These are phyloP conservation scores for Wiebesia pumilae DNA, from an alignment of 1,140 invertebrate species.

Conservation along the genomic window DNA sequence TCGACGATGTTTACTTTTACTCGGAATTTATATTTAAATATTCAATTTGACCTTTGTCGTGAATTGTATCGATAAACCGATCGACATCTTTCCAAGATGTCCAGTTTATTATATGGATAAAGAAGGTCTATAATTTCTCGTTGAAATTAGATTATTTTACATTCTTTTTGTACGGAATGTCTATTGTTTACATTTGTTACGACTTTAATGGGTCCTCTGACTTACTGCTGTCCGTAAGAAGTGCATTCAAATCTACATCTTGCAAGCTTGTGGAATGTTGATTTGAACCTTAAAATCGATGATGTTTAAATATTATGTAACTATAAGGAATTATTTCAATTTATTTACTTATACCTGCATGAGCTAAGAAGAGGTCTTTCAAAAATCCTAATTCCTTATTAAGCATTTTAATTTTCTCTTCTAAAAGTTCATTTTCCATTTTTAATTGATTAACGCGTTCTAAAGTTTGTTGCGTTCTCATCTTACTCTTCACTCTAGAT, in stretches of 20 bases:
- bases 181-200: conserved; percentile 19
- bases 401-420: conserved; percentile 90
- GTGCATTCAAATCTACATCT: conserved; percentile 69
- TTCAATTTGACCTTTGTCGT: background rate
- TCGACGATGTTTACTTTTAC: background rate
- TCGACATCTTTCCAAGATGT: conserved; percentile 68
- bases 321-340: conserved; percentile 1
- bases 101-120: conserved; percentile 51
- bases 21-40: background rate
- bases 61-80: background rate
- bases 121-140: conserved; percentile 45
- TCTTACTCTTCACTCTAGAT: conserved; percentile 90
- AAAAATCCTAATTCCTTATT: conserved; percentile 90
- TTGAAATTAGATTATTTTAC: conserved; percentile 37
- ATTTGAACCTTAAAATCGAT: conserved; percentile 64
- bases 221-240: conserved; percentile 66
- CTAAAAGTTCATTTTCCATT: conserved; percentile 88
- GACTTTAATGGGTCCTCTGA: conserved; percentile 44
- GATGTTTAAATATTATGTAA: conserved; percentile 1
- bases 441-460: conserved; percentile 85
- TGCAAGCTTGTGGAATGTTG: conserved; percentile 66
- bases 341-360: conserved; percentile 77
- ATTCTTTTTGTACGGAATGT: conserved; percentile 37
- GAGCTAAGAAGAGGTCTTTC: conserved; percentile 90
- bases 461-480: conserved; percentile 87